A percentile compares a stretch with the other conserved stretches of the same genome.
Evolutionary conservation across 2,888 invertebrate genomes (phyloP).

Genomic region (Nomada flava): DNA sequence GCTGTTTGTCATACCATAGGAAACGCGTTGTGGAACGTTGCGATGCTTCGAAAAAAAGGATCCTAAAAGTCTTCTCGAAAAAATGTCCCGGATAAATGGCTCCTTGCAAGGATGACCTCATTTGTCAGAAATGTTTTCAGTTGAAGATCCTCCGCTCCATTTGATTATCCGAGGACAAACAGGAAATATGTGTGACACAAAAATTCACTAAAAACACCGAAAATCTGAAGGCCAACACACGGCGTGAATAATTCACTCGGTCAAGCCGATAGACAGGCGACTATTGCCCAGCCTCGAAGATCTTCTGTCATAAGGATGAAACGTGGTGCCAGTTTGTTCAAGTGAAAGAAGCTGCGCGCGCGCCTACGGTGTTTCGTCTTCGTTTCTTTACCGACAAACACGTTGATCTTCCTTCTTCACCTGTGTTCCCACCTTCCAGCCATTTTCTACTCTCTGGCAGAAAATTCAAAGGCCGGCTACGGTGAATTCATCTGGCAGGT

Average conservation of each 20-base stretch:
- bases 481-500: neutral
- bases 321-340: slow-evolving; percentile 44
- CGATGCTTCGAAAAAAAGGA: neutral
- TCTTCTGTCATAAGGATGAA: slow-evolving; percentile 59
- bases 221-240: slow-evolving; percentile 21
- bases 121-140: neutral
- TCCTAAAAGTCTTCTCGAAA: neutral
- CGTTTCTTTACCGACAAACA: slow-evolving; percentile 38
- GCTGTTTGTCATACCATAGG: neutral
- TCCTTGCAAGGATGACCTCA: neutral
- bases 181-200: neutral
- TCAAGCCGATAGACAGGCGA: slow-evolving; percentile 46
- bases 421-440: slow-evolving; percentile 34
- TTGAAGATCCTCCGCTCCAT: too few species aligned
- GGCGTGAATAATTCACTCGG: slow-evolving; percentile 7
- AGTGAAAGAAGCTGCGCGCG: slow-evolving; percentile 71
- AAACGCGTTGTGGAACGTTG: neutral
- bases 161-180: neutral
- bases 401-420: slow-evolving; percentile 34
- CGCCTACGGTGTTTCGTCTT: slow-evolving; percentile 44
- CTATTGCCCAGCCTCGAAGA: slow-evolving; percentile 58
- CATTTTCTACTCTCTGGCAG: neutral
- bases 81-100: neutral
- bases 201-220: neutral
- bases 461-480: slow-evolving; percentile 12